A percentile compares a stretch with the other conserved stretches of the same genome.
These are phyloP conservation scores for Nomada fucata DNA, from an alignment of 2,888 invertebrate genomes.

Conservation along the genomic window DNA sequence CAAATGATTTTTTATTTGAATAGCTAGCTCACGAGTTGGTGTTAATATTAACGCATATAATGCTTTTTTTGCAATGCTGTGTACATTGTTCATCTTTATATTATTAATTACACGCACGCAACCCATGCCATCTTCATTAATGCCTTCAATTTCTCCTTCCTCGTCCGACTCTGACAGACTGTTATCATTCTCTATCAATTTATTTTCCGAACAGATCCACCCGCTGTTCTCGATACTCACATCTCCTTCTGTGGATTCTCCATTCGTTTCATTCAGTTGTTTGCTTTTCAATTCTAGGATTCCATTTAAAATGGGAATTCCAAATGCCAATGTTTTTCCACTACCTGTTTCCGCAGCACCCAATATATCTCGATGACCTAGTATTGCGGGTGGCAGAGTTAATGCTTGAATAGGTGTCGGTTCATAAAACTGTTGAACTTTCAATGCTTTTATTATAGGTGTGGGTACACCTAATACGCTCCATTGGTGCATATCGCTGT, in stretches of 20 bases:
- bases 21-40: slow-evolving; percentile 97
- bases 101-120: slow-evolving; percentile 87
- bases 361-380: slow-evolving; percentile 95
- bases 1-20: slow-evolving; percentile 96
- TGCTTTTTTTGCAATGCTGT: slow-evolving; percentile 84
- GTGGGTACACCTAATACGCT: slow-evolving; percentile 89
- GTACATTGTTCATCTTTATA: slow-evolving; percentile 81
- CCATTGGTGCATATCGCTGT: slow-evolving; percentile 87
- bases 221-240: slow-evolving; percentile 70
- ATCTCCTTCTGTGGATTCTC: neutral
- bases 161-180: slow-evolving; percentile 79
- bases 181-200: slow-evolving; percentile 22
- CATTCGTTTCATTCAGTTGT: slow-evolving; percentile 56
- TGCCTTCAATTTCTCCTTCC: slow-evolving; percentile 77
- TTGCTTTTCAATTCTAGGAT: slow-evolving; percentile 89
- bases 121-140: slow-evolving; percentile 83
- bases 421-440: slow-evolving; percentile 90
- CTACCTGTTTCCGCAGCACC: slow-evolving; percentile 99
- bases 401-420: slow-evolving; percentile 96
- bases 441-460: slow-evolving; percentile 89
- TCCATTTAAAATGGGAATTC: slow-evolving; percentile 95
- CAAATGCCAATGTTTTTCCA: slow-evolving; percentile 99
- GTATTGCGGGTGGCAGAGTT: slow-evolving; percentile 92
- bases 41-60: slow-evolving; percentile 95
- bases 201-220: slow-evolving; percentile 47